Percentiles rank a stretch among this genome's conserved stretches.
Conservation (phyloP, 2,888 invertebrate genomes). For the Cheilosia variabilis region DNA sequence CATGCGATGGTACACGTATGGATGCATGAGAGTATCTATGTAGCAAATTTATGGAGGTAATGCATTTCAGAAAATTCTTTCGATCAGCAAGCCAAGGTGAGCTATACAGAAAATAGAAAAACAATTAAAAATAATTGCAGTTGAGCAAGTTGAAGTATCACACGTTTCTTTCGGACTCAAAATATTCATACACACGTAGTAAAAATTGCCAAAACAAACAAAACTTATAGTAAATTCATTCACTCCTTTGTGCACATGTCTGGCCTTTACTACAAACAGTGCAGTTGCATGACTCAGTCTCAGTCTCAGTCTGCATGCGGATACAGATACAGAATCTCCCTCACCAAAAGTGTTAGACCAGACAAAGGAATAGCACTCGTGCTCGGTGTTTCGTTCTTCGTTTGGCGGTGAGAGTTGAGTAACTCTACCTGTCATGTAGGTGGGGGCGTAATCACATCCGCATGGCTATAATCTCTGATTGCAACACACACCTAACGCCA, state of each 20-base stretch:
- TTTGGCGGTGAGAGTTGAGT: constrained; percentile 31
- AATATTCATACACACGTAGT: background rate
- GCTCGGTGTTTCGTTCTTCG: constrained; percentile 3
- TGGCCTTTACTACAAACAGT: constrained; percentile 18
- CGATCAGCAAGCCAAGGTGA: constrained; percentile 47
- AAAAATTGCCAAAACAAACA: constrained; percentile 18
- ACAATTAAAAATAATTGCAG: constrained; percentile 59
- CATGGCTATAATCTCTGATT: constrained; percentile 36
- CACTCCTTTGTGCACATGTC: constrained; percentile 15
- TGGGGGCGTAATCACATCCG: constrained; percentile 21
- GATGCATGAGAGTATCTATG: background rate
- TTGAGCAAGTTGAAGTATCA: constrained; percentile 17
- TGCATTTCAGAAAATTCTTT: constrained; percentile 17
- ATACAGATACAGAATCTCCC: background rate
- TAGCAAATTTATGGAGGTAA: background rate
- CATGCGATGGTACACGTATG: constrained; percentile 12
- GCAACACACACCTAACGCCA: constrained; percentile 34
- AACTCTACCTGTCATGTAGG: constrained; percentile 38
- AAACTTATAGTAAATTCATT: constrained; percentile 49
- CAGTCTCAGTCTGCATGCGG: background rate
- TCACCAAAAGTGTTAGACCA: background rate
- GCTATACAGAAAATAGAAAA: background rate
- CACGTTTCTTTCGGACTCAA: background rate
- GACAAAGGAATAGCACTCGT: background rate
- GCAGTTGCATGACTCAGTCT: constrained; percentile 25